phyloP scores from a whole-genome alignment of 2,113 vertebrate species.

The Antidorcas marsupialis region DNA sequence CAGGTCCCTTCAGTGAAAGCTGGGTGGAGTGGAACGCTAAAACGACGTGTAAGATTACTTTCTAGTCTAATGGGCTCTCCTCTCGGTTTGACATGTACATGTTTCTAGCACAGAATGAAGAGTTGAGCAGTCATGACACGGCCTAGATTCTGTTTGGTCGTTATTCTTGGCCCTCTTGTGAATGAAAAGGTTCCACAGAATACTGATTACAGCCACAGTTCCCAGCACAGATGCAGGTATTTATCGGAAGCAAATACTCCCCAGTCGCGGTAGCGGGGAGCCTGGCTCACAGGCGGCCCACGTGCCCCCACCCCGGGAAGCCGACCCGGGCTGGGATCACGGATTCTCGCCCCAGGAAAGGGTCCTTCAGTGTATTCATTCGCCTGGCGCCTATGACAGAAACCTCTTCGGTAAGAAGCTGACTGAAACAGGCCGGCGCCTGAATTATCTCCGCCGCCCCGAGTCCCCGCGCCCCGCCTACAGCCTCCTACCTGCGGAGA shows the following conservation, averaged over 20 bases:
- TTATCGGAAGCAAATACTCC: background rate
- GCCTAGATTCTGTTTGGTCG: background rate
- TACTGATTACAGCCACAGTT: background rate
- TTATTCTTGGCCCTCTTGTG: background rate
- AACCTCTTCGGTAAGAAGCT: background rate
- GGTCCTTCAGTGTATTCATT: background rate
- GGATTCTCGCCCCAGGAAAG: background rate
- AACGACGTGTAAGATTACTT: background rate
- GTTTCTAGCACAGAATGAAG: background rate
- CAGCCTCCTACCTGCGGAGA: slow-evolving; percentile 89
- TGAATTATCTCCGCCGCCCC: background rate
- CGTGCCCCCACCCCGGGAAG: background rate
- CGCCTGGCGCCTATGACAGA: background rate
- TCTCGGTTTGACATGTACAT: background rate
- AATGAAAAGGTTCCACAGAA: background rate
- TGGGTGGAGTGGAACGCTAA: background rate
- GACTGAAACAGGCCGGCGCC: background rate
- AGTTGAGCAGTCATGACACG: background rate
- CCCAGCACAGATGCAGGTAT: background rate
- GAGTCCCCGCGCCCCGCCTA: background rate
- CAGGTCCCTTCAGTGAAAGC: background rate
- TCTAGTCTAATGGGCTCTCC: background rate
- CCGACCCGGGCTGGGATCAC: background rate
- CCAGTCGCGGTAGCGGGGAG: background rate
- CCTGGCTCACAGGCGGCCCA: background rate